phyloP scores from a whole-genome alignment of 2,797 vertebrate genomes.

The Hypotaenidia okinawae region DNA sequence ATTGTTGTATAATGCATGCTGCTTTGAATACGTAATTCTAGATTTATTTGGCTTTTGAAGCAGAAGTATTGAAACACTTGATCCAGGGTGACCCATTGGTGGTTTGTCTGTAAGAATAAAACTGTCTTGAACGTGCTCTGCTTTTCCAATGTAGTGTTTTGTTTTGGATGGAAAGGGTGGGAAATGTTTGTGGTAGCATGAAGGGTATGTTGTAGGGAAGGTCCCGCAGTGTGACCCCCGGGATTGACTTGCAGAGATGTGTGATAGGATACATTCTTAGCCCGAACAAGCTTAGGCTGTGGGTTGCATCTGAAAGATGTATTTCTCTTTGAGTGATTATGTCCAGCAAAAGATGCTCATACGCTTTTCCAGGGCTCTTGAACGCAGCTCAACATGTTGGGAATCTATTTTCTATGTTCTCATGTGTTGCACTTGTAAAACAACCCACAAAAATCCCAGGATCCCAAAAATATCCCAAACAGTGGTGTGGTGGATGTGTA shows the following conservation, averaged over 20 bases:
- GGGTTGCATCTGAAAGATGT: fast-evolving
- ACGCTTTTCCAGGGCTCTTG: neutral
- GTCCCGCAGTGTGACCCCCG: neutral
- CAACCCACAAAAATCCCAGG: neutral
- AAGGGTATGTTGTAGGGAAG: fast-evolving
- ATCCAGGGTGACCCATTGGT: neutral
- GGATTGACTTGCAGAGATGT: fast-evolving
- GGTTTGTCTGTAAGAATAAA: neutral
- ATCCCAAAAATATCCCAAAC: neutral
- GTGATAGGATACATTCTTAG: neutral
- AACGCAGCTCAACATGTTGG: neutral
- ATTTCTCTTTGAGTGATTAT: neutral
- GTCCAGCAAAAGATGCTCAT: fast-evolving
- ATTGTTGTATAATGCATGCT: neutral
- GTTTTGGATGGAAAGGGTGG: neutral
- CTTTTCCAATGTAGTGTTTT: neutral
- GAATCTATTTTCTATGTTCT: neutral
- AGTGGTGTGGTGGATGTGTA: neutral
- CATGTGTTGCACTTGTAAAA: neutral
- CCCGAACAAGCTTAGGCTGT: neutral
- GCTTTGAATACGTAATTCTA: neutral
- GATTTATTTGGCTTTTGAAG: neutral
- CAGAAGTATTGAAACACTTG: fast-evolving
- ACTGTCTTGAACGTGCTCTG: neutral
- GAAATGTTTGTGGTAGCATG: neutral